Base-by-base conservation (phyloP, 2,888 invertebrate species). In the Xanthostigma xanthostigma region DNA sequence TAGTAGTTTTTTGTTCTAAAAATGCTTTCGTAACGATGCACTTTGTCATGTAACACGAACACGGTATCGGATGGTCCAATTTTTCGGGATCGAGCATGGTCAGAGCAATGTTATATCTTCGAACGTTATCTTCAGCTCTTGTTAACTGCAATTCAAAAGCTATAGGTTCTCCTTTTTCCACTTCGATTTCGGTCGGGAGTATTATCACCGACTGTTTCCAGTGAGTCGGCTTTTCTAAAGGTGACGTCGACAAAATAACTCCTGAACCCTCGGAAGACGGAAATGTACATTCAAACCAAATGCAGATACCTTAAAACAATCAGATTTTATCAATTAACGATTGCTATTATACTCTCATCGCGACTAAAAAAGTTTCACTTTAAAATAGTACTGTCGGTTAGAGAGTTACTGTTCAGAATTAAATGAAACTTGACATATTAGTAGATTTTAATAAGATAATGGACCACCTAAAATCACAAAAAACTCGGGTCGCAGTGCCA, bases 221-320 rank as follows among this genome's bases (percentile, higher is more conserved):
- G 60, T 84, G 84, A 2, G 84, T 84, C 42, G 66, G 58, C 45
- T 69, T 65, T 46, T 67, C 64, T 27, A 58, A 62, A 1, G 83
- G 81, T 46, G 74, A 68, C 2, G 82, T 82, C 6, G 76, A 76
- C 38, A 79, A 62, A 9, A 60, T 61, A 14, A 69, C 60, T 11
- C 65, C 60, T 41, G 60, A 53, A 6, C 60, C 63, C 36, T 63
- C 57, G 40, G 64, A 59, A 33, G 69, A 65, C 4, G 85, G 84
- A 64, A 91, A 90, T 44, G 70, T 68, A 54, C 84, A 84, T 10
- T 79, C 78, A 63, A 90, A 91, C 89, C 90, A 90, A 44, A 89
- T 65, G 60, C 85, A 85, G 45, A 89, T 64, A 9, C 27, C 1
- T 27, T 27, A 27, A 27, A 6, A 27, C 17, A 6, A 27, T 27